Base-by-base conservation (phyloP, 2,113 vertebrate species). In the Ictalurus furcatus region DNA sequence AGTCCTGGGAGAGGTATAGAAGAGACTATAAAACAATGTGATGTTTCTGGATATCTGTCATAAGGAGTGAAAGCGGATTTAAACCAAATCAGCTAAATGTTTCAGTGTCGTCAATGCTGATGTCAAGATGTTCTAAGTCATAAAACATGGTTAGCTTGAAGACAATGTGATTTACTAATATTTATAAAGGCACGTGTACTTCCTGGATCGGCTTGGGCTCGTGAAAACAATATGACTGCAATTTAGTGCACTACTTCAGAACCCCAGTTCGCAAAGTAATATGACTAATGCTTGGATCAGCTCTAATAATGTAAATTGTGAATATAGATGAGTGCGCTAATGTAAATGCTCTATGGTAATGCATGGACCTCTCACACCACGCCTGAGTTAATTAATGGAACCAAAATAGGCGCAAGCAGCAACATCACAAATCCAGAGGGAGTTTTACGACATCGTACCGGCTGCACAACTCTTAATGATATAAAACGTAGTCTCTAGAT, bases 401-500 rank as follows among this genome's bases (percentile, higher is more conserved):
- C 56, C 44, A 76, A 90, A 91, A 89, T 67, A 84, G 63, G 76
- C 63, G 54, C 78, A 87, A 82, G 78, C 85, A 90, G 76, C 78
- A 83, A 85, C 88, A 85, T 80, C 83, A 89, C 84, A 58, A 85
- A 85, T 89, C 88, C 69, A 76, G 74, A 73, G 84, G 58, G 83
- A 76, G 63, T 84, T 81, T 73, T 78, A 85, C 79, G 82, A 85
- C 87, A 71, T 78, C 90, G 37, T 87, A 88, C 88, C 73, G 85
- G 87, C 87, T 88, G 54, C 87, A 90, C 79, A 85, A 85, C 58
- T 84, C 73, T 79, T 85, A 86, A 83, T 87, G 86, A 87, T 91
- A 91, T 54, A 90, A 91, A 88, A 76, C 89, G 85, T 92, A 91
- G 93, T 92, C 91, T 85, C 74, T 73, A 88, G 92, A 88, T 89